phyloP scores from a whole-genome alignment of 2,113 vertebrate species.

The Chauna torquata region DNA sequence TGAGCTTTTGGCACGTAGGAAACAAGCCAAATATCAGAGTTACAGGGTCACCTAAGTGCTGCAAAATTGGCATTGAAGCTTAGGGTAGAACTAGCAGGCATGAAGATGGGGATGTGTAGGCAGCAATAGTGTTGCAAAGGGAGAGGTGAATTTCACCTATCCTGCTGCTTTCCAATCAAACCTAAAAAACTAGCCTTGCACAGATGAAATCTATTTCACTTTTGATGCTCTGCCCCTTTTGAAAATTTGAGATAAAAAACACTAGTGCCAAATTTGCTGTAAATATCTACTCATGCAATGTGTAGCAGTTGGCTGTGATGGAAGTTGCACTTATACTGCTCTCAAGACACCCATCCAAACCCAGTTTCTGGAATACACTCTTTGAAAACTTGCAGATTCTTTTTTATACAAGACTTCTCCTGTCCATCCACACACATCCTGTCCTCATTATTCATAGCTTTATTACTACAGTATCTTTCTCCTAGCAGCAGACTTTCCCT shows the following conservation, averaged over 20 bases:
- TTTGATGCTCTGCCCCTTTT: background rate
- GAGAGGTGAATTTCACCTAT: background rate
- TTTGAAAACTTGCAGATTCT: background rate
- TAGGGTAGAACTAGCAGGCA: background rate
- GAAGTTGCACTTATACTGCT: background rate
- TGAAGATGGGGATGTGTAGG: background rate
- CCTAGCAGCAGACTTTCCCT: background rate
- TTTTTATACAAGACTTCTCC: background rate
- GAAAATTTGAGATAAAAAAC: background rate
- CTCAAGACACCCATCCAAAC: background rate
- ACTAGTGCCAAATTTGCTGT: background rate
- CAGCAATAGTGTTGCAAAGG: background rate
- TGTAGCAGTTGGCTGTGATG: background rate
- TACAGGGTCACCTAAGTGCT: background rate
- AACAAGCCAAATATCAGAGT: background rate
- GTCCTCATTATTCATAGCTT: background rate
- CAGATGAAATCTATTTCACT: background rate
- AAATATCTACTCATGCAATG: background rate
- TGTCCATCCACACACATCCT: background rate
- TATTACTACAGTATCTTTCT: background rate
- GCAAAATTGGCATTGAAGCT: background rate
- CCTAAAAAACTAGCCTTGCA: background rate
- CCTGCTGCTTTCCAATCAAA: background rate
- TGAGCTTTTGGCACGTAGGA: background rate
- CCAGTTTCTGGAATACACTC: background rate